Evolutionary conservation across 2,888 invertebrate genomes (phyloP), one percentile per base, ranked within the genome.

Genomic region (Archips xylosteana): DNA sequence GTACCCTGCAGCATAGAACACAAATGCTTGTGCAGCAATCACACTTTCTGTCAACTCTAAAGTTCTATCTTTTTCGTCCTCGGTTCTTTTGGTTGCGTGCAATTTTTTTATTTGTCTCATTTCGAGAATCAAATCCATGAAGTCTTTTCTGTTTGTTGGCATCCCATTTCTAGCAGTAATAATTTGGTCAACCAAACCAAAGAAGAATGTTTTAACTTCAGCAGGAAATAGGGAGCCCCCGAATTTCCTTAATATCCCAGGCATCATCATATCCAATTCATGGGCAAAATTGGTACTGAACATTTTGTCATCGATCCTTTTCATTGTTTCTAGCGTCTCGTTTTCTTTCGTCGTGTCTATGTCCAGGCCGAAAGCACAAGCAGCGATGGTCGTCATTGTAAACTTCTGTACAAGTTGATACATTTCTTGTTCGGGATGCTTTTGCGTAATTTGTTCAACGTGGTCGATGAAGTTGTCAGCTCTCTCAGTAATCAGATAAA

Each of bases 1-100:
- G 63, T 87, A 91, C 0, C 94, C 93, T 2, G 88, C 92, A 1
- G 87, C 77, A 74, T 85, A 89, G 78, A 89, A 89, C 60, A 88
- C 75, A 61, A 88, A 83, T 3, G 85, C 83, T 68, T 89, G 87
- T 3, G 88, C 83, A 2, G 83, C 81, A 34, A 87, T 82, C 5
- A 84, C 70, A 15, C 80, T 81, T 13, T 87, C 82, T 2, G 84
- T 83, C 3, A 85, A 73, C 15, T 85, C 81, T 13, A 3, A 81
- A 65, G 62, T 42, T 15, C 15, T 23, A 4, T 78, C 70, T 32
- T 76, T 63, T 1, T 79, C 78, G 9, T 78, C 76, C 0, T 73
- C 71, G 3, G 76, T 74, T 74, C 75, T 78, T 36, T 77, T 81
- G 2, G 66, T 75, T 0, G 77, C 79, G 8, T 77, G 49, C 12